Conservation (phyloP, 2,113 vertebrate species). For the Strix aluco region DNA sequence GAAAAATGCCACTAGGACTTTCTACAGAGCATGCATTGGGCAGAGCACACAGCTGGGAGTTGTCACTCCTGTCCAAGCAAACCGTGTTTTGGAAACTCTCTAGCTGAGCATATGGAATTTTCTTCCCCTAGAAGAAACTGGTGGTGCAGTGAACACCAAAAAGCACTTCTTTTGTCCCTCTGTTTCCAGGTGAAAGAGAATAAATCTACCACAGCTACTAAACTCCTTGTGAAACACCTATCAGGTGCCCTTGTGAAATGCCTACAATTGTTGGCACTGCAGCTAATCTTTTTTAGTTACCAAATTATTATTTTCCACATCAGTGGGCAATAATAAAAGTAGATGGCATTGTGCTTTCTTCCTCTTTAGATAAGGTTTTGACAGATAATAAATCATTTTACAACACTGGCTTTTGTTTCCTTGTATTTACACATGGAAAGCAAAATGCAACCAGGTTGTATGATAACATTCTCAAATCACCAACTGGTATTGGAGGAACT, state of each 20-base stretch:
- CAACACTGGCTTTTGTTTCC: neutral
- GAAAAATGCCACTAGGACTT: neutral
- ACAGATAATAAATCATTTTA: conserved; percentile 43
- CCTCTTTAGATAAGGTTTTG: neutral
- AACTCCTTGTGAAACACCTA: neutral
- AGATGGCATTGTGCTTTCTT: neutral
- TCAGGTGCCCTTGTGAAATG: neutral
- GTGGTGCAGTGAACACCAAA: neutral
- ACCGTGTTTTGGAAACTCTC: neutral
- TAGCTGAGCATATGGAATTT: neutral
- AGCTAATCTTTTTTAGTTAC: conserved; percentile 36
- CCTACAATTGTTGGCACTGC: neutral
- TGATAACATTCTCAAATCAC: neutral
- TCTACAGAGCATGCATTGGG: neutral
- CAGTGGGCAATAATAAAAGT: conserved; percentile 29
- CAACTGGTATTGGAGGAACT: neutral
- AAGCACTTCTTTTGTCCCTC: neutral
- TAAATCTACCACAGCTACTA: neutral
- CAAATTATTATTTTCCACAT: conserved; percentile 51
- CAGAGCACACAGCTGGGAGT: neutral
- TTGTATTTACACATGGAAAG: neutral
- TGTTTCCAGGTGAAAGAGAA: neutral
- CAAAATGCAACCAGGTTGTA: neutral
- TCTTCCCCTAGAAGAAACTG: neutral
- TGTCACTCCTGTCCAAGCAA: neutral